These are phyloP conservation scores for Colaptes auratus DNA, from an alignment of 2,113 vertebrate genomes.

Conservation along the genomic window DNA sequence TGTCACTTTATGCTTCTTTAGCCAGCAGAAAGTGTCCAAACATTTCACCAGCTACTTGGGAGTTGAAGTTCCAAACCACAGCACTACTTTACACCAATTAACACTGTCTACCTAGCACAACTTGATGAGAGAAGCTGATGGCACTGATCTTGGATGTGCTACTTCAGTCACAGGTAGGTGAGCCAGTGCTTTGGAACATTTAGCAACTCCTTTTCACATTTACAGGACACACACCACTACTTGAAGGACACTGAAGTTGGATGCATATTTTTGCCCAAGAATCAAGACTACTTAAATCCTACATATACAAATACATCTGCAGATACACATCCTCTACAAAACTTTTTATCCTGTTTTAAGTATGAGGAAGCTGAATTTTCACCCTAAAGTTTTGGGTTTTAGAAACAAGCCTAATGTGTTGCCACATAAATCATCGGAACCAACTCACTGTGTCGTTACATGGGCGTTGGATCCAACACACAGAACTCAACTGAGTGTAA, in stretches of 20 bases:
- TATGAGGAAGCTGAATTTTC: not conserved
- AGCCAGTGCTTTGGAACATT: not conserved
- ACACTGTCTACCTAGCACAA: not conserved
- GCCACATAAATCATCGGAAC: not conserved
- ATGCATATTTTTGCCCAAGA: no score
- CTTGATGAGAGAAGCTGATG: not conserved
- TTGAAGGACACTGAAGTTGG: not conserved
- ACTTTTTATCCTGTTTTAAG: not conserved
- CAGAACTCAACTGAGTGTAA: accelerated
- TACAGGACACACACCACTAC: not conserved
- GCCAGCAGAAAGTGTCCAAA: accelerated
- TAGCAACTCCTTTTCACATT: not conserved
- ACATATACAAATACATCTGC: not conserved
- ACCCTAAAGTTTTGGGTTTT: not conserved
- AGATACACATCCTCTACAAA: not conserved
- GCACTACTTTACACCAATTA: not conserved
- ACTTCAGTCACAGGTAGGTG: not conserved
- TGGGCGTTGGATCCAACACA: accelerated
- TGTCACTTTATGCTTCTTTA: not conserved
- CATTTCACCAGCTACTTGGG: accelerated
- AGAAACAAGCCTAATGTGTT: not conserved
- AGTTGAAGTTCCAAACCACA: not conserved
- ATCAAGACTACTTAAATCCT: not conserved
- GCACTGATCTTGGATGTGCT: not conserved
- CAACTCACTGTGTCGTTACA: not conserved